These are phyloP conservation scores for Anhinga rufa DNA, from an alignment of 2,113 vertebrate genomes.

Conservation along the genomic window DNA sequence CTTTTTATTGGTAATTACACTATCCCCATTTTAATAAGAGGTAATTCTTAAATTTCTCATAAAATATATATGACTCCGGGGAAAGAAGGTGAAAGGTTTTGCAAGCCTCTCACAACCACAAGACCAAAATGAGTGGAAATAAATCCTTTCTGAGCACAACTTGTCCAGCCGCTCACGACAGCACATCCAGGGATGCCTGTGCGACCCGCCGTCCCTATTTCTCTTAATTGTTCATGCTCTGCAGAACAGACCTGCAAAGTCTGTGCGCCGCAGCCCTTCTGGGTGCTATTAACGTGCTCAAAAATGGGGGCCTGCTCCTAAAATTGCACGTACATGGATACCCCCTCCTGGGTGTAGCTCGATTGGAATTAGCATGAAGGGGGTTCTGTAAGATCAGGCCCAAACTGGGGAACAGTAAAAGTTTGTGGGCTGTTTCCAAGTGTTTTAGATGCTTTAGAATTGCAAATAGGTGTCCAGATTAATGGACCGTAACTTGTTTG, in stretches of 20 bases:
- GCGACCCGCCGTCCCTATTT: not conserved
- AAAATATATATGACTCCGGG: slow-evolving; percentile 38
- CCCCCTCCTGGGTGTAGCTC: not conserved
- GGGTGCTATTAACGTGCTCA: not conserved
- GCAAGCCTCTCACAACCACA: slow-evolving; percentile 32
- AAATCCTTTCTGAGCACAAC: slow-evolving; percentile 31
- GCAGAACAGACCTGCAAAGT: not conserved
- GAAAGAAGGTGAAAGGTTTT: slow-evolving; percentile 58
- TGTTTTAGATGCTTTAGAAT: not conserved
- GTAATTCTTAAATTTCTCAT: slow-evolving; percentile 61
- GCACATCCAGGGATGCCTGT: not conserved
- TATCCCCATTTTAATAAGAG: slow-evolving; percentile 59
- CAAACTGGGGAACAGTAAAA: not conserved
- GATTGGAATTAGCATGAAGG: not conserved
- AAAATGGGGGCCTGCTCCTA: not conserved
- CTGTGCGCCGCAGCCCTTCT: not conserved
- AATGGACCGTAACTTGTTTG: not conserved
- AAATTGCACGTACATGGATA: not conserved
- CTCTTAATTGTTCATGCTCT: not conserved
- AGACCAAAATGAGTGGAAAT: slow-evolving; percentile 27
- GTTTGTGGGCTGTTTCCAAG: not conserved
- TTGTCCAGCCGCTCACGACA: not conserved
- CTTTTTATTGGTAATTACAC: slow-evolving; percentile 62
- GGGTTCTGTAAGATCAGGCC: not conserved
- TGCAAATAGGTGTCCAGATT: not conserved